Conservation (phyloP, 1,140 invertebrate species). For the Coenobita brevimanus region DNA sequence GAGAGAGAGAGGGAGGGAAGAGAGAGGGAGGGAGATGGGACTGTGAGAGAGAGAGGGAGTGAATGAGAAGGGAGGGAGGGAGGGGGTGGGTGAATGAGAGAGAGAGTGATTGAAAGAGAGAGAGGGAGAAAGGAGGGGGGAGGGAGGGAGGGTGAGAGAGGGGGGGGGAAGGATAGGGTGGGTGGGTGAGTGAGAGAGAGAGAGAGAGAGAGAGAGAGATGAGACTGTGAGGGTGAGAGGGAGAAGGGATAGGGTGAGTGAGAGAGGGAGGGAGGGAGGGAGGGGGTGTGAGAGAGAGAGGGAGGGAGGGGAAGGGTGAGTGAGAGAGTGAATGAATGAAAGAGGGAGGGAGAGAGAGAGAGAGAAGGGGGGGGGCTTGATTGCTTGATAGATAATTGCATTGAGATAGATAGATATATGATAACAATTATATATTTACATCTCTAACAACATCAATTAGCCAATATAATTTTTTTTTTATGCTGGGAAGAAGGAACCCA, state of each 20-base stretch:
- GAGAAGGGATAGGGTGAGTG: neutral
- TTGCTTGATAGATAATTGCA: no score
- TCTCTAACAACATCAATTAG: neutral
- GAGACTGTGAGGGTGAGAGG: neutral
- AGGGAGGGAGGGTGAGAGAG: neutral
- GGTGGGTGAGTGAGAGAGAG: neutral
- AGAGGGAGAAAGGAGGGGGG: no score
- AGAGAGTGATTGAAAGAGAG: neutral
- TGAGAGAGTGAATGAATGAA: no score
- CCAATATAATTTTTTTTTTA: no score
- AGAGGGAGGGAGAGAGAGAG: no score
- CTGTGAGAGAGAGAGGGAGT: neutral
- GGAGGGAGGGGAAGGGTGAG: no score
- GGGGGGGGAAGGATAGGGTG: neutral
- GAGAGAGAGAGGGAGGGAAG: neutral
- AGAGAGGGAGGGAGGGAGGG: no score
- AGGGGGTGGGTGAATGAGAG: no score
- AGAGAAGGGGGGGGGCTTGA: no score
- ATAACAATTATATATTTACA: neutral
- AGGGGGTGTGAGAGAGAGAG: no score
- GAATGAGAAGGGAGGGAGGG: neutral
- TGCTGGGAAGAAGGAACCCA: no score
- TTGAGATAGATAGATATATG: no score
- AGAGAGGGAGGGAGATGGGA: neutral
- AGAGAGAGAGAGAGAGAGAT: constrained; percentile 2